phyloP scores from a whole-genome alignment of 2,888 invertebrate genomes.

The Acleris literana region DNA sequence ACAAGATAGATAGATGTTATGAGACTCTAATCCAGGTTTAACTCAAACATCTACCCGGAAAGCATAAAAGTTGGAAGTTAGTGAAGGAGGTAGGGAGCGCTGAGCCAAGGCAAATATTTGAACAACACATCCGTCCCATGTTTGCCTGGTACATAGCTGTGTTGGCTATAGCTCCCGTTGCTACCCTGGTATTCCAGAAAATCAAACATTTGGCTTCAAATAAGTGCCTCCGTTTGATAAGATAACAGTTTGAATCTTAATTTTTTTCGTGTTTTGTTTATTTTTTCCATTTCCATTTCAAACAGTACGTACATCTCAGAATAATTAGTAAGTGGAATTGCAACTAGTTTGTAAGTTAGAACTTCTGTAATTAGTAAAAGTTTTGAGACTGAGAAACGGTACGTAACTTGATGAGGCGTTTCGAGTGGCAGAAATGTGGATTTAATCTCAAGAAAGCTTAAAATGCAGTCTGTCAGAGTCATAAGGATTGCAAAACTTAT shows the following conservation, averaged over 20 bases:
- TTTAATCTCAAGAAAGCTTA: background rate
- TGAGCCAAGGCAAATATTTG: slow-evolving; percentile 61
- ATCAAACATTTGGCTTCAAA: slow-evolving; percentile 37
- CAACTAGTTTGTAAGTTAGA: too few relatives aligned
- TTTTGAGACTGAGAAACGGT: too few relatives aligned
- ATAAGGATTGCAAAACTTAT: too few relatives aligned
- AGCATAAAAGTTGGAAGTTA: slow-evolving; percentile 57
- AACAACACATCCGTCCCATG: slow-evolving; percentile 56
- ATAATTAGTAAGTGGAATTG: too few relatives aligned
- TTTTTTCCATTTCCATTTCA: background rate
- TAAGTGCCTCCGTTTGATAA: slow-evolving; percentile 36
- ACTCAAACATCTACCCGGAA: slow-evolving; percentile 50
- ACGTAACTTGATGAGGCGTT: too few relatives aligned
- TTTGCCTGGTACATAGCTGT: slow-evolving; percentile 60
- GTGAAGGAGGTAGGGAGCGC: slow-evolving; percentile 60
- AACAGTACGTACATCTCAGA: too few relatives aligned
- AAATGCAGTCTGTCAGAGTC: too few relatives aligned
- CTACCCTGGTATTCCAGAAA: slow-evolving; percentile 50
- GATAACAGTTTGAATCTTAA: slow-evolving; percentile 25
- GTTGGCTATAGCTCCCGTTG: slow-evolving; percentile 52
- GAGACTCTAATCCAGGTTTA: slow-evolving; percentile 35
- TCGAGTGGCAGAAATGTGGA: too few relatives aligned
- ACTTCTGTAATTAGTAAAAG: too few relatives aligned
- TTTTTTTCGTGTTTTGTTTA: slow-evolving; percentile 22
- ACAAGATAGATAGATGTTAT: slow-evolving; percentile 23